Evolutionary conservation across 2,113 vertebrate species (phyloP), one percentile per base, ranked within the genome.

Genomic region (Scortum barcoo): DNA sequence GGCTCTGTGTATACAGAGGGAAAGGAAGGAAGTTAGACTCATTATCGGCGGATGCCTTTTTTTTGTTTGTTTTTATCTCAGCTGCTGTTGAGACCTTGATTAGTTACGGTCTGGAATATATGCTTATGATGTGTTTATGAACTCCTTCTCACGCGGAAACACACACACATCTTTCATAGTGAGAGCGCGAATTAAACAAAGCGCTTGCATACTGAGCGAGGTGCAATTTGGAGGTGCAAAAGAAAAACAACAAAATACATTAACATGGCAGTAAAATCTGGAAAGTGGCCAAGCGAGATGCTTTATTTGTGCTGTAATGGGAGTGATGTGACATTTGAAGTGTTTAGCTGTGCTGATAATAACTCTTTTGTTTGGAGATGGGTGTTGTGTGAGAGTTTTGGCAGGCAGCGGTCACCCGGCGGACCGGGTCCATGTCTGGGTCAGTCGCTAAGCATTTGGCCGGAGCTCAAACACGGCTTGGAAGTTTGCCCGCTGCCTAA

Each of bases 91-190:
- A 90, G 66, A 69, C 33, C 62, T 71, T 66, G 78, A 92, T 93
- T 93, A 76, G 86, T 71, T 81, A 67, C 76, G 7, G 92, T 91
- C 90, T 91, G 78, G 85, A 85, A 81, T 85, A 72, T 85, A 91
- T 91, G 91, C 86, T 80, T 85, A 87, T 89, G 73, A 82, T 85
- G 84, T 69, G 60, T 89, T 68, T 70, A 72, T 75, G 72, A 80
- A 71, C 28, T 24, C 38, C 54, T 13, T 19, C 30, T 3, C 44
- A 22, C 50, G 58, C 56, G 13, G 30, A 68, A 6, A 75, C 33
- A 40, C 60, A 10, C 60, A 14, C 57, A n/a, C 7, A 12, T n/a
- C 51, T 13, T 19, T 38, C 36, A 67, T n/a, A 7, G 4, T 4
- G 66, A 65, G 56, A 78, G n/a, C 17, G 44, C 48, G n/a, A 68